Conservation (phyloP, 2,113 vertebrate species). For the Bufo bufo region DNA sequence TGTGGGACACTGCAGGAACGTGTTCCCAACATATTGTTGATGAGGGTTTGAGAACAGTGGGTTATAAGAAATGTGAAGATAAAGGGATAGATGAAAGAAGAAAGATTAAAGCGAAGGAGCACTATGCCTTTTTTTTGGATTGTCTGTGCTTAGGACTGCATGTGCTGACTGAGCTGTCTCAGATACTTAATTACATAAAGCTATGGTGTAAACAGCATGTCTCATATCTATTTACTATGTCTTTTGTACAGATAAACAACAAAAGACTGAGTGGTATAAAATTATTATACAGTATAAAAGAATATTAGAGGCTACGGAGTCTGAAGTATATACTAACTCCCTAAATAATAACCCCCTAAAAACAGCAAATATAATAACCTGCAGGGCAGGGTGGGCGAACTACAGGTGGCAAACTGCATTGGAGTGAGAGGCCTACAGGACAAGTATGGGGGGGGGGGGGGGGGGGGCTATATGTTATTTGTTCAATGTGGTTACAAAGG, state of each 20-base stretch:
- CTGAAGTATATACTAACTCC: too few relatives aligned
- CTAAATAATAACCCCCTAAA: too few relatives aligned
- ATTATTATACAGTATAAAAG: neutral
- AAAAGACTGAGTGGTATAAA: neutral
- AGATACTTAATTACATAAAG: neutral
- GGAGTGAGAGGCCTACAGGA: too few relatives aligned
- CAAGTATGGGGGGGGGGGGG: too few relatives aligned
- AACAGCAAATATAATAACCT: too few relatives aligned
- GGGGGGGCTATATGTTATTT: too few relatives aligned
- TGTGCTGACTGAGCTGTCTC: neutral
- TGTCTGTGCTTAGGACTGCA: neutral
- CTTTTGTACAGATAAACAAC: neutral
- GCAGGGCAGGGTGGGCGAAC: too few relatives aligned
- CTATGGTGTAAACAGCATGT: neutral
- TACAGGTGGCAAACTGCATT: too few relatives aligned
- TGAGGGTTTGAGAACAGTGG: neutral
- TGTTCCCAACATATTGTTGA: slow-evolving; percentile 32
- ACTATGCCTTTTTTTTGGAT: neutral
- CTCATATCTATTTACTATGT: neutral
- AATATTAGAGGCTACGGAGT: neutral
- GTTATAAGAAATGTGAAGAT: slow-evolving; percentile 10
- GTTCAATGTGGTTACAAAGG: too few relatives aligned
- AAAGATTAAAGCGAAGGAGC: slow-evolving; percentile 22
- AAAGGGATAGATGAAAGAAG: slow-evolving; percentile 42
- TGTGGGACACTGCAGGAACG: slow-evolving; percentile 22